phyloP scores from a whole-genome alignment of 2,888 invertebrate species.

The Caradrina clavipalpis region DNA sequence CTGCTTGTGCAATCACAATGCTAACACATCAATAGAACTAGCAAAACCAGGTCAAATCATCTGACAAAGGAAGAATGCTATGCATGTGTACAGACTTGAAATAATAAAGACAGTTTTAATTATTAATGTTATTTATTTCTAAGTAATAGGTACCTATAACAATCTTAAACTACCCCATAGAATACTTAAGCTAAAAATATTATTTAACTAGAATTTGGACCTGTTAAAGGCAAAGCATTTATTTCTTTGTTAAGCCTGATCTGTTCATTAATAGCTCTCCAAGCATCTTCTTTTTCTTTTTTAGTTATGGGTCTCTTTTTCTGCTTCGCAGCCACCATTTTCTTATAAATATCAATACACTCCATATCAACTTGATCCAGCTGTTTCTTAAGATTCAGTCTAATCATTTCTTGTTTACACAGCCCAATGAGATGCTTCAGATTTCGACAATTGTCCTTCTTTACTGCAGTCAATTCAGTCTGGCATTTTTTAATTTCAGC shows the following conservation, averaged over 20 bases:
- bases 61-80: not conserved
- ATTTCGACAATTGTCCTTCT: conserved; percentile 95
- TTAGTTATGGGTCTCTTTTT: conserved; percentile 95
- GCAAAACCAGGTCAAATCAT: not conserved
- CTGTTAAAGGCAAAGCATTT: conserved; percentile 86
- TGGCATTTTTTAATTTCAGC: conserved; percentile 97
- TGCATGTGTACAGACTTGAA: too few relatives aligned
- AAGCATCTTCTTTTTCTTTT: conserved; percentile 95
- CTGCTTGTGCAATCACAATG: not conserved
- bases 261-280: conserved; percentile 93
- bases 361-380: conserved; percentile 94
- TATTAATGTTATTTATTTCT: conserved; percentile 62
- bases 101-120: conserved; percentile 22
- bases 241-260: conserved; percentile 90
- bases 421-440: conserved; percentile 93
- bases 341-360: conserved; percentile 96
- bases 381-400: conserved; percentile 94
- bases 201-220: conserved; percentile 86
- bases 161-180: conserved; percentile 57
- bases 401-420: conserved; percentile 95
- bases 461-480: conserved; percentile 94
- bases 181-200: conserved; percentile 49
- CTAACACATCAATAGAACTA: not conserved
- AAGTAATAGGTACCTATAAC: conserved; percentile 56
- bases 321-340: conserved; percentile 94